These are phyloP conservation scores for Cyaniris semiargus DNA, from an alignment of 2,888 invertebrate genomes.

Conservation along the genomic window DNA sequence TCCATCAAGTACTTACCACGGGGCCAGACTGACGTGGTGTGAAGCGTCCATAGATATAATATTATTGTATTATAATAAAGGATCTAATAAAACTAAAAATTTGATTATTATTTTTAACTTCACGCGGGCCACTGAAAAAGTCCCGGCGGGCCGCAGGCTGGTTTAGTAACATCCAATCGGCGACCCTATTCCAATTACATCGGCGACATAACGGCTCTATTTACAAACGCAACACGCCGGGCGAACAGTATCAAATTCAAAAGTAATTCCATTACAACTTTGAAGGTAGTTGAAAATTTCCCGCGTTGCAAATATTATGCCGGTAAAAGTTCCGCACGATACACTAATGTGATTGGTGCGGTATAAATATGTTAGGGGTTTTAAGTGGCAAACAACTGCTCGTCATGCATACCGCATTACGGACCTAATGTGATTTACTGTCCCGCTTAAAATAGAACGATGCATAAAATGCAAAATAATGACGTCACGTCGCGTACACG, in stretches of 20 bases:
- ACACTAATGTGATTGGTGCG: constrained; percentile 66
- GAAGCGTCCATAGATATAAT: no score
- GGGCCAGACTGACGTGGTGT: no score
- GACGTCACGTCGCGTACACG: no score
- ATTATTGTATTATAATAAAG: no score
- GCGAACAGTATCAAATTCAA: constrained; percentile 58
- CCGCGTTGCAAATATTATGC: constrained; percentile 62
- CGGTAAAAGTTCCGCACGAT: constrained; percentile 58
- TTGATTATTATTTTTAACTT: no score
- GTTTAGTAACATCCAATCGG: no score
- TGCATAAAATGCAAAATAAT: neutral
- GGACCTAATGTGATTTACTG: constrained; percentile 6
- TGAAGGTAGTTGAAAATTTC: constrained; percentile 58
- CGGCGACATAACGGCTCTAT: constrained; percentile 32
- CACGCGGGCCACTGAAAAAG: no score
- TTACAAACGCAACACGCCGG: constrained; percentile 51
- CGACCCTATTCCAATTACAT: constrained; percentile 5
- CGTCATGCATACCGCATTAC: constrained; percentile 39
- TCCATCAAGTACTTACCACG: no score
- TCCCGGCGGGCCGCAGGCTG: no score
- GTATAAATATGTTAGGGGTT: constrained; percentile 61
- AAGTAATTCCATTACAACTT: constrained; percentile 76
- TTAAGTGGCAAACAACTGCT: constrained; percentile 60
- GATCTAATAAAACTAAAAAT: no score
- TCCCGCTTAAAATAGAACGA: neutral